Percentiles rank a stretch among this genome's conserved stretches.
phyloP scores from a whole-genome alignment of 1,140 invertebrate genomes.

The Stenopsyche tienmushanensis region DNA sequence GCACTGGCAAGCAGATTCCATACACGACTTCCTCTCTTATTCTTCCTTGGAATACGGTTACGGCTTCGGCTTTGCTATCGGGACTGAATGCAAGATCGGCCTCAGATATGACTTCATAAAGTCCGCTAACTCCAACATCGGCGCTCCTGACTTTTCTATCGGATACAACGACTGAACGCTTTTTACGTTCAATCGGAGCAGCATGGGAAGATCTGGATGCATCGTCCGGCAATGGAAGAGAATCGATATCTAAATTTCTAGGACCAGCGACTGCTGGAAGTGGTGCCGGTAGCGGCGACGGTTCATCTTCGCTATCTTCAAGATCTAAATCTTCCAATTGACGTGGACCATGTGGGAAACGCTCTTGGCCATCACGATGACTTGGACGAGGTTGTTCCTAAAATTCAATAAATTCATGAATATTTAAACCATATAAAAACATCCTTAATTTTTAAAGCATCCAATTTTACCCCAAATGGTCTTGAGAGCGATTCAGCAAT shows the following conservation, averaged over 20 bases:
- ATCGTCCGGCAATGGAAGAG: constrained; percentile 18
- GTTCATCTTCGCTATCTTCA: constrained; percentile 29
- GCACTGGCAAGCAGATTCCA: constrained; percentile 86
- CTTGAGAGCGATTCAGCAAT: constrained; percentile 36
- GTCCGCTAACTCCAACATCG: constrained; percentile 81
- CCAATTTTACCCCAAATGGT: constrained; percentile 42
- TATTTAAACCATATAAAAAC: background rate
- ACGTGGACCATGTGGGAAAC: constrained; percentile 80
- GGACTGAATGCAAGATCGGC: constrained; percentile 89
- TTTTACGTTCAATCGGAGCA: constrained; percentile 40
- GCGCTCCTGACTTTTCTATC: constrained; percentile 75
- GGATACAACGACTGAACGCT: constrained; percentile 67
- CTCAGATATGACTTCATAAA: constrained; percentile 90
- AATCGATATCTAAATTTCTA: constrained; percentile 53
- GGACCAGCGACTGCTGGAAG: constrained; percentile 60
- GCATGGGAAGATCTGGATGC: constrained; percentile 18
- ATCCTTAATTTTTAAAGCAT: background rate
- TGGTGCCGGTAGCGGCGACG: constrained; percentile 46
- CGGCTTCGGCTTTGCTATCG: constrained; percentile 73
- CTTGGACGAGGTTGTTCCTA: constrained; percentile 59
- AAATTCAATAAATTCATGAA: constrained; percentile 34
- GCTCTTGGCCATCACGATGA: constrained; percentile 62
- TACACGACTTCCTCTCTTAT: constrained; percentile 87
- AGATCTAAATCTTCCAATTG: constrained; percentile 55
- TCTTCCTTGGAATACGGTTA: constrained; percentile 83